phyloP scores from a whole-genome alignment of 2,797 vertebrate genomes.

The Cheirogaleus major region DNA sequence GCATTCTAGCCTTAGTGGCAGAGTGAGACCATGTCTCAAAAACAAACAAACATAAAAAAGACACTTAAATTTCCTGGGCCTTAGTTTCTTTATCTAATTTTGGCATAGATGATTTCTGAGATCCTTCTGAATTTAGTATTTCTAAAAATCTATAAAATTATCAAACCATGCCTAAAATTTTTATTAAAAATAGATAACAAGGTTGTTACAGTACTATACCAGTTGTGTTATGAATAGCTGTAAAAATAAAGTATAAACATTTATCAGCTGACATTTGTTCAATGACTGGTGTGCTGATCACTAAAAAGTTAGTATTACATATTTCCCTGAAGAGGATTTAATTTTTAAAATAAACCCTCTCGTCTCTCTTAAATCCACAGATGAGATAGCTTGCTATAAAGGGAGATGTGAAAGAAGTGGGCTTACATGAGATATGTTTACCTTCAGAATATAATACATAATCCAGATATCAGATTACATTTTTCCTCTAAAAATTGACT shows the following conservation, averaged over 20 bases:
- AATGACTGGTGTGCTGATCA: neutral
- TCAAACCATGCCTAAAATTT: neutral
- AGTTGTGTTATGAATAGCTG: neutral
- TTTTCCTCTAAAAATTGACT: neutral
- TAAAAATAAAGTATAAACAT: constrained; percentile 16
- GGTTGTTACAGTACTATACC: neutral
- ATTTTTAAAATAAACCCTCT: neutral
- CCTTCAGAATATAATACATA: neutral
- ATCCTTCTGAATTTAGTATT: neutral
- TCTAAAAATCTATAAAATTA: constrained; percentile 2
- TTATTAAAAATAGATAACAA: constrained; percentile 32
- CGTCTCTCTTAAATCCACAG: neutral
- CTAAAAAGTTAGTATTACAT: neutral
- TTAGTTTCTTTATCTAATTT: neutral
- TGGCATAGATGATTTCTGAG: neutral
- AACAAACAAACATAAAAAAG: neutral
- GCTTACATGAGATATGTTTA: neutral
- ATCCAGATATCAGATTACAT: neutral
- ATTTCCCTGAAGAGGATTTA: constrained; percentile 2
- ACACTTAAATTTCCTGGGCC: neutral
- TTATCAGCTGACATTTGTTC: neutral
- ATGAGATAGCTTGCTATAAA: neutral
- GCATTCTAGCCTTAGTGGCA: neutral
- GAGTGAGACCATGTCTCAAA: neutral
- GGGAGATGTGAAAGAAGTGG: neutral